Conservation (phyloP, 2,113 vertebrate genomes). For the Hippopotamus amphibius region DNA sequence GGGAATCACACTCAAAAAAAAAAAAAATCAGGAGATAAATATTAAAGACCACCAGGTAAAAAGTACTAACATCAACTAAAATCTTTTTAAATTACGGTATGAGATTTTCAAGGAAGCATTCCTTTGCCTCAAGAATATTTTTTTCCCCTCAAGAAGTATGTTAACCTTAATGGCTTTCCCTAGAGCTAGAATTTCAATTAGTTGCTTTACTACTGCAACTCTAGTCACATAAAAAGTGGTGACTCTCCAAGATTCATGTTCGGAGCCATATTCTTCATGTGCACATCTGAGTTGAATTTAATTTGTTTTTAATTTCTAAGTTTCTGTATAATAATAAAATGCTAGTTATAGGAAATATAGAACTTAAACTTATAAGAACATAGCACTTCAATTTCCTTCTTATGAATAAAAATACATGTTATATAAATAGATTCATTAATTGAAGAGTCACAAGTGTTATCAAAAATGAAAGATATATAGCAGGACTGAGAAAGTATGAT, state of each 20-base stretch:
- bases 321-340: neutral
- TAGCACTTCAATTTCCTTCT: neutral
- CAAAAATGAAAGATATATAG: neutral
- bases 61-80: neutral
- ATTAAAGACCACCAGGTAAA: slow-evolving; percentile 17
- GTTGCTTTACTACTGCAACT: neutral
- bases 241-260: slow-evolving; percentile 12
- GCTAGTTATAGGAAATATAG: neutral
- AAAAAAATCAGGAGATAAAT: neutral
- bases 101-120: slow-evolving; percentile 41
- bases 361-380: neutral
- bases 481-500: neutral
- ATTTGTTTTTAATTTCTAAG: neutral
- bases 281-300: neutral
- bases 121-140: slow-evolving; percentile 53
- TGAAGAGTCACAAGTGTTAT: neutral
- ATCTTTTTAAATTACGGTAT: slow-evolving; percentile 37
- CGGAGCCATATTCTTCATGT: neutral
- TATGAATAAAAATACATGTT: neutral
- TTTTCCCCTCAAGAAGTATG: slow-evolving; percentile 56
- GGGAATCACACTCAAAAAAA: slow-evolving; percentile 9
- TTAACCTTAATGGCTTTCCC: slow-evolving; percentile 66
- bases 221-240: neutral
- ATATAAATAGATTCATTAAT: neutral
- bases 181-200: slow-evolving; percentile 69